Conservation (phyloP, 2,797 vertebrate species). For the Trachurus trachurus region DNA sequence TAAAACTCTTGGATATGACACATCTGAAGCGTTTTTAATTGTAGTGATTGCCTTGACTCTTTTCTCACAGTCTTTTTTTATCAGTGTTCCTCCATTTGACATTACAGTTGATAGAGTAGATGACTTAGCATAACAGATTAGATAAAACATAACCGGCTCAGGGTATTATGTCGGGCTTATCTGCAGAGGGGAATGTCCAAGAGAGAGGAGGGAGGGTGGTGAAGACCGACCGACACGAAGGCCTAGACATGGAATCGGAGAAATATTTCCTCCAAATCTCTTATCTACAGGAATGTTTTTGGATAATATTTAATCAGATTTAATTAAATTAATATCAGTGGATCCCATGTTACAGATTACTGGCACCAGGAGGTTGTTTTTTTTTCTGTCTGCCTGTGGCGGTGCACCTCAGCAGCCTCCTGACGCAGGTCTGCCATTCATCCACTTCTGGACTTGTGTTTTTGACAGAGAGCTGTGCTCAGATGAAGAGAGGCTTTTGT, state of each 20-base stretch:
- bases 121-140: conserved; percentile 46
- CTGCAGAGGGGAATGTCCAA: conserved; percentile 39
- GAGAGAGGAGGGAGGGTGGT: conserved; percentile 4
- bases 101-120: conserved; percentile 20
- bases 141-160: conserved; percentile 48
- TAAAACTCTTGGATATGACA: background rate
- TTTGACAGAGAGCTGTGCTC: conserved; percentile 67
- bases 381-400: background rate
- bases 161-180: conserved; percentile 37
- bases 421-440: conserved; percentile 46
- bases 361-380: background rate
- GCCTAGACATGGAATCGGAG: background rate
- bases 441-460: conserved; percentile 69
- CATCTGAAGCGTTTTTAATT: background rate
- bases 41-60: background rate
- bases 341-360: conserved; percentile 3
- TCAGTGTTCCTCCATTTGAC: conserved; percentile 10
- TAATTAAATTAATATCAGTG: background rate
- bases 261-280: conserved; percentile 2
- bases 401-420: background rate
- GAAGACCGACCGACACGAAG: background rate
- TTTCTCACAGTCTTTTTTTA: conserved; percentile 8
- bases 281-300: conserved; percentile 42
- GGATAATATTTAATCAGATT: conserved; percentile 1
- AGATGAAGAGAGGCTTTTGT: conserved; percentile 78